phyloP scores from a whole-genome alignment of 1,140 invertebrate species.

The Seison nebaliae region DNA sequence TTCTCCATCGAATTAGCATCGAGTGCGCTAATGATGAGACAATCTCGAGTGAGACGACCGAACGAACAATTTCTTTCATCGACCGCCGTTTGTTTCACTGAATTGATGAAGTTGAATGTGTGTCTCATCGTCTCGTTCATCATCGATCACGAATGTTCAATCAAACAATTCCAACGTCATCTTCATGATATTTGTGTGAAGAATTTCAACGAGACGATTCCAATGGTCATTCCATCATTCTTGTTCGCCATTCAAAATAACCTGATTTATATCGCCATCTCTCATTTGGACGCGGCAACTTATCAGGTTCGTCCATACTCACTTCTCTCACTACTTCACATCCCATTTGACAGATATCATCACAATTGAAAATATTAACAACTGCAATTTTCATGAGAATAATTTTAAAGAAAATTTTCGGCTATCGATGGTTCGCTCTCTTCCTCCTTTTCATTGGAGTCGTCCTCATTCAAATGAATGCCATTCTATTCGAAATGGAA shows the following conservation, averaged over 20 bases:
- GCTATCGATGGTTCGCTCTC: conserved; percentile 59
- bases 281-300: conserved; percentile 87
- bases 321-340: neutral
- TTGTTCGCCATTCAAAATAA: conserved; percentile 91
- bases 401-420: conserved; percentile 50
- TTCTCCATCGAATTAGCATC: too few species aligned
- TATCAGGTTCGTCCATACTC: conserved; percentile 47
- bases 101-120: too few species aligned
- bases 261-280: conserved; percentile 74
- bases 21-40: too few species aligned
- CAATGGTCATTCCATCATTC: conserved; percentile 41
- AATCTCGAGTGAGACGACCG: too few species aligned
- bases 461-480: conserved; percentile 34
- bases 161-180: too few species aligned
- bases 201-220: conserved; percentile 6
- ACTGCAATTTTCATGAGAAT: conserved; percentile 83
- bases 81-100: too few species aligned
- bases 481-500: too few species aligned
- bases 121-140: too few species aligned
- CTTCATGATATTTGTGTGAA: too few species aligned
- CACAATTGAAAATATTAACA: conserved; percentile 89
- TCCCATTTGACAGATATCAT: conserved; percentile 46
- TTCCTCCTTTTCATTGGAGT: conserved; percentile 59
- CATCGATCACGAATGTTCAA: too few species aligned
- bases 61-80: too few species aligned